Evolutionary conservation across 1,140 invertebrate genomes (phyloP), one percentile per base, ranked within the genome.

Genomic region (Sogatella furcifera): DNA sequence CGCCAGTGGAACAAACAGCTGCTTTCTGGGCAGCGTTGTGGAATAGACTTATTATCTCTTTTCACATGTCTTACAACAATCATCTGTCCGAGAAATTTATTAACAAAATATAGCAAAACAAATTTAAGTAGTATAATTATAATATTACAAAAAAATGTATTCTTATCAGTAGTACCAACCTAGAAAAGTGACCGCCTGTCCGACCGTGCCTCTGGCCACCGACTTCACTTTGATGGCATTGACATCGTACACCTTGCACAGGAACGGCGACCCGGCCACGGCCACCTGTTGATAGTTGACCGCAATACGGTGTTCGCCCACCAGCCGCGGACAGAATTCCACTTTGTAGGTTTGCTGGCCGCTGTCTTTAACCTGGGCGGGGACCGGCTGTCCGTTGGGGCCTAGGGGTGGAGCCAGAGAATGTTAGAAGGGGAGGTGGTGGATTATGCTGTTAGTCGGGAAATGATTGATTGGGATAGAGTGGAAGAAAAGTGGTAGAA

Each of bases 221-320:
- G 94, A 89, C 72, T 92, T 92, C 2, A 98, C 93, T 78, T 89
- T 89, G 64, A 98, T 98, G 57, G 92, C 92, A 60, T 85, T 83
- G 1, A 96, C 91, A 72, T 97, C 94, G 71, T 97, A 97, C 13
- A 95, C 92, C 79, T 96, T 95, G 64, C 91, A 90, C 64, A 88
- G 84, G 75, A 95, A 96, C 6, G 93, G 93, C 69, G 90, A 93
- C 34, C 90, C 91, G 22, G 84, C 83, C 54, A 93, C 87, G 1
- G 88, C 82, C 63, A 83, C 75, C 63, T 86, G 86, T 66, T 83
- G 83, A 64, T 91, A 86, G 46, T 82, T 86, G 41, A 96, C 88
- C 68, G 87, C 84, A 61, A 96, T 90, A 63, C 88, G 83, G 73
- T 97, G 92, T 72, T 97, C 94, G 42, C 93, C 93, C 55, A 90